Percentiles rank a stretch among this genome's conserved stretches.
phyloP scores from a whole-genome alignment of 2,888 invertebrate species.

The Oxyscelio sp. region DNA sequence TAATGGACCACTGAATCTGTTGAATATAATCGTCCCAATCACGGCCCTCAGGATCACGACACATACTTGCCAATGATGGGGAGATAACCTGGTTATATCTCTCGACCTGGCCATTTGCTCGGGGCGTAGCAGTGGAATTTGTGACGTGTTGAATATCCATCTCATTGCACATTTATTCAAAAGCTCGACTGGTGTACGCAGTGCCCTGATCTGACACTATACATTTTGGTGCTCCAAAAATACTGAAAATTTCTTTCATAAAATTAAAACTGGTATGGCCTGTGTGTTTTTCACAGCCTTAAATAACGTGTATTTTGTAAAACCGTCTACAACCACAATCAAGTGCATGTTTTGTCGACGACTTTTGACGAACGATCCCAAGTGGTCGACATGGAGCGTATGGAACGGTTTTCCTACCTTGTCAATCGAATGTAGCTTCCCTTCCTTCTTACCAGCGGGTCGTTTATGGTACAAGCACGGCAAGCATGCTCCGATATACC shows the following conservation, averaged over 20 bases:
- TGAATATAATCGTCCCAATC: constrained; percentile 4
- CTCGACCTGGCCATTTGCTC: constrained; percentile 85
- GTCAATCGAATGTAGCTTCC: constrained; percentile 19
- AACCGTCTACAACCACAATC: constrained; percentile 76
- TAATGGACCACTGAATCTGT: constrained; percentile 1
- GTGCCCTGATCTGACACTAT: constrained; percentile 85
- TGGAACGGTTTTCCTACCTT: constrained; percentile 35
- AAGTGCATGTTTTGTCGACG: constrained; percentile 6
- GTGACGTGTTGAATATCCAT: constrained; percentile 77
- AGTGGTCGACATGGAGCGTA: constrained; percentile 42
- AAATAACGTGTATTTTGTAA: constrained; percentile 22
- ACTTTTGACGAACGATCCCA: constrained; percentile 34
- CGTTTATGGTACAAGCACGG: constrained; percentile 84
- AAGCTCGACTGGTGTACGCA: constrained; percentile 82
- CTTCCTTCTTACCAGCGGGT: neutral
- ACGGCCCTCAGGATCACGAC: neutral
- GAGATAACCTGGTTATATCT: constrained; percentile 80
- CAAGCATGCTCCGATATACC: constrained; percentile 86
- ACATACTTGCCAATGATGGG: neutral
- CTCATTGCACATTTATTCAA: constrained; percentile 81
- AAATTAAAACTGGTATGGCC: constrained; percentile 76
- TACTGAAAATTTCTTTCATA: constrained; percentile 78
- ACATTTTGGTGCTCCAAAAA: constrained; percentile 79
- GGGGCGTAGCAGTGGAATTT: constrained; percentile 80
- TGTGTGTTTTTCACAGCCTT: neutral